Conservation (phyloP, 53 echinoderm and acorn worm genomes). For the Echinometra lucunter region DNA sequence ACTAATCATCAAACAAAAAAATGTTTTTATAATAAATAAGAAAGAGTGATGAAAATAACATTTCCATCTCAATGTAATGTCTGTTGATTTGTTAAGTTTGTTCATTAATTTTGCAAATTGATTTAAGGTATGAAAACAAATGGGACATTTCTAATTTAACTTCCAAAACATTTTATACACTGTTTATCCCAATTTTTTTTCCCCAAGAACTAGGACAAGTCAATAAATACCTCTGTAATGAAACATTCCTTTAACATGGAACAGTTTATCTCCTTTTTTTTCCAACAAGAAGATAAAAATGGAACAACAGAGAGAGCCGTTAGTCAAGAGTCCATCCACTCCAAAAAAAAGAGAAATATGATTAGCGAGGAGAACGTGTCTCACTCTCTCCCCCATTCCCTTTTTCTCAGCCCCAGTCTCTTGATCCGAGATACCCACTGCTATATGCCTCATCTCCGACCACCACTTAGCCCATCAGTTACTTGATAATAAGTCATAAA, state of each 20-base stretch:
- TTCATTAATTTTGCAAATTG: too few relatives aligned
- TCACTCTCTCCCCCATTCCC: neutral
- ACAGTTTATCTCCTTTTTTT: neutral
- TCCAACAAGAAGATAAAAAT: neutral
- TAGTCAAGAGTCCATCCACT: neutral
- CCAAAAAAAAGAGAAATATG: constrained; percentile 7
- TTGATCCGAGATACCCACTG: constrained; percentile 17
- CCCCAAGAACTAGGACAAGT: neutral
- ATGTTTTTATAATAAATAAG: neutral
- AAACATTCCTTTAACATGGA: neutral
- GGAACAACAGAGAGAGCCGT: neutral
- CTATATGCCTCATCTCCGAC: constrained; percentile 49
- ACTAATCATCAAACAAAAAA: too few relatives aligned
- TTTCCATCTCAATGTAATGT: neutral
- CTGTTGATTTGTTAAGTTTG: too few relatives aligned
- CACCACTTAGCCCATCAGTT: constrained; percentile 52
- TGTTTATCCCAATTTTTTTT: neutral
- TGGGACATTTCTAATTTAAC: neutral
- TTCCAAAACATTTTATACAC: neutral
- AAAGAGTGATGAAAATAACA: neutral
- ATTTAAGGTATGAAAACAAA: neutral
- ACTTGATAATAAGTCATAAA: constrained; percentile 65
- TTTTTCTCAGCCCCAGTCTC: constrained; percentile 23
- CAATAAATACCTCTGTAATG: neutral
- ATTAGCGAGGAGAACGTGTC: neutral